Base-by-base conservation (phyloP, 2,113 vertebrate genomes). In the Dromiciops gliroides region DNA sequence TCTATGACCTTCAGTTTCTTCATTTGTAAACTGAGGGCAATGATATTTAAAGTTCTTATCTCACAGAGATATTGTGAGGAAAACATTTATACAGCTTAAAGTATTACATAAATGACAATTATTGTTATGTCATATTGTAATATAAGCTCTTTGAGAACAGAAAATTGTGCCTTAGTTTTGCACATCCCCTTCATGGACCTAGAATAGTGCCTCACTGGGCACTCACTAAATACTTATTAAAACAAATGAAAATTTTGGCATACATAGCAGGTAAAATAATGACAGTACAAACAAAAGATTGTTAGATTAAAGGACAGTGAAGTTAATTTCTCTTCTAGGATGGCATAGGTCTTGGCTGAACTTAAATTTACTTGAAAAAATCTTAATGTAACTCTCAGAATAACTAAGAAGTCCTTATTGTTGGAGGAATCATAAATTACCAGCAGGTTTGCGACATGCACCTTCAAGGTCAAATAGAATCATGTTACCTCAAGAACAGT, bases 291-390 rank as follows among this genome's bases (percentile, higher is more conserved):
- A 44, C 7, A 83, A 44, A 44, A 5, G 44, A 23, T 44, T 44
- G 19, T 83, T 16, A 83, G n/a, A 44, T 83, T 92, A 52, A 94
- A 91, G 0, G 91, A 47, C 9, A 49, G 44, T 31, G 44, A 94
- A 96, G 93, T 93, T 95, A 26, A 92, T 49, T 93, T 88, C 44
- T 51, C 28, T 93, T 88, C 22, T n/a, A 53, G 90, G 37, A 23
- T 60, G 48, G 60, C 89, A 5, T 9, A 52, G 95, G 3, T 91
- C 24, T 95, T 25, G 91, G 19, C 49, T 92, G 60, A 51, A 25
- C 90, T 96, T 52, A 94, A 90, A 47, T 96, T 93, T 91, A 94
- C 23, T 52, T 23, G 12, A 49, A 22, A 94, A 95, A 28, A 50
- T 51, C 91, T 22, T 22, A 94, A 89, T 56, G 50, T 31, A 94